phyloP scores from a whole-genome alignment of 2,888 invertebrate species.

The Drosophila emarginata region DNA sequence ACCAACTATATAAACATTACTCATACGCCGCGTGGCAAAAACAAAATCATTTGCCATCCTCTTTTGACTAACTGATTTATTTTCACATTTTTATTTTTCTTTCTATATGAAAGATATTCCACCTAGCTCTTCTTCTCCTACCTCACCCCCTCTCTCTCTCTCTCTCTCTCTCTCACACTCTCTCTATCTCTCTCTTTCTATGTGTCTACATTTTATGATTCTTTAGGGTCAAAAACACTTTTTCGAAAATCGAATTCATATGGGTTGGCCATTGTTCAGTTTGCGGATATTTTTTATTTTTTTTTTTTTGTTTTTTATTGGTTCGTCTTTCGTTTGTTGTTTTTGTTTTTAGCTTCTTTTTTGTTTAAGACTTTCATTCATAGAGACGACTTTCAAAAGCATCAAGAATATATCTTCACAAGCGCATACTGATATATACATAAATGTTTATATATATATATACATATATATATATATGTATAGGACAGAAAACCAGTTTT shows the following conservation, averaged over 20 bases:
- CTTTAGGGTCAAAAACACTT: slow-evolving; percentile 68
- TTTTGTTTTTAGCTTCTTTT: slow-evolving; percentile 20
- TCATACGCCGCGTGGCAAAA: slow-evolving; percentile 57
- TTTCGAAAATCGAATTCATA: slow-evolving; percentile 54
- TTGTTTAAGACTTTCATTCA: slow-evolving; percentile 65
- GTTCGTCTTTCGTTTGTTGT: slow-evolving; percentile 13
- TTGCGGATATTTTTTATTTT: slow-evolving; percentile 56
- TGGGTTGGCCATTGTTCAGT: slow-evolving; percentile 42
- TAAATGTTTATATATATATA: no score
- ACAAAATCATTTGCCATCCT: not conserved
- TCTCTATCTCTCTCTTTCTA: not conserved
- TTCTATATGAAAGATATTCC: not conserved
- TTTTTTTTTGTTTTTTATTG: slow-evolving; percentile 8
- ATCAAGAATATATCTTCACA: slow-evolving; percentile 21
- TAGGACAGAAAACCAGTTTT: slow-evolving; percentile 59
- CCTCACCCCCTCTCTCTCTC: not conserved
- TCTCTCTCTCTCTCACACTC: not conserved
- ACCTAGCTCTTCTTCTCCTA: not conserved
- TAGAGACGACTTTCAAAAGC: slow-evolving; percentile 75
- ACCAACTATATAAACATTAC: slow-evolving; percentile 51
- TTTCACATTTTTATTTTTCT: not conserved
- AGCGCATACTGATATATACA: not conserved
- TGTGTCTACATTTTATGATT: slow-evolving; percentile 14
- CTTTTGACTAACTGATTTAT: not conserved
- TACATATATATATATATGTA: slow-evolving; percentile 56